Evolutionary conservation across 92 coral and sea anemone species (phyloP).

Genomic region (Phymanthus crucifer): DNA sequence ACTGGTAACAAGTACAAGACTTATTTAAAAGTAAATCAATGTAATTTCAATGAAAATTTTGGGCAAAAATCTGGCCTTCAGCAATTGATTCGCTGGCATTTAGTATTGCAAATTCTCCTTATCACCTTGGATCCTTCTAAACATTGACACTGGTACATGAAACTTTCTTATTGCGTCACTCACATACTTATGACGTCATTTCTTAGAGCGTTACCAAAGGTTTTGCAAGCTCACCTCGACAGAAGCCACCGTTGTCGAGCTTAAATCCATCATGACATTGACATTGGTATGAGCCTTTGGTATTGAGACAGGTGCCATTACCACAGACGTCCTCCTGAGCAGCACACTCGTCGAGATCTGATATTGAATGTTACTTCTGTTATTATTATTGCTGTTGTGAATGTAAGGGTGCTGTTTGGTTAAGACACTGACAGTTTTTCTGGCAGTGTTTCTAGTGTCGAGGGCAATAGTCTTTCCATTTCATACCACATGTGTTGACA

Average conservation of each 20-base stretch:
- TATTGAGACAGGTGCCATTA: slow-evolving; percentile 90
- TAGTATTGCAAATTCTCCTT: no score
- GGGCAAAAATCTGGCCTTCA: no score
- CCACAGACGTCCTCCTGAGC: slow-evolving; percentile 78
- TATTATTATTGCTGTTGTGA: no score
- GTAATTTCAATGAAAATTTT: no score
- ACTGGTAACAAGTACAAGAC: background rate
- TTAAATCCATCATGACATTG: slow-evolving; percentile 74
- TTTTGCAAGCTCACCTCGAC: slow-evolving; percentile 50
- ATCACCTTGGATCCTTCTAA: no score
- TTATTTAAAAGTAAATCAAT: no score
- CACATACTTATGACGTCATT: background rate
- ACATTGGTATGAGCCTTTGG: slow-evolving; percentile 76
- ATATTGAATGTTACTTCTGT: background rate
- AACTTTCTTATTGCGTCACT: background rate
- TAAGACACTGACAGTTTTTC: background rate
- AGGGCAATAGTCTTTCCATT: no score
- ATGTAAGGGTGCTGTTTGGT: no score
- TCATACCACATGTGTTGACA: no score
- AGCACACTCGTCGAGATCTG: slow-evolving; percentile 83
- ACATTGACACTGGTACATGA: no score
- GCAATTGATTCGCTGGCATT: no score
- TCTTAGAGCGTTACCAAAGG: background rate
- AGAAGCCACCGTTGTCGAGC: slow-evolving; percentile 59
- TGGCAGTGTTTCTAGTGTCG: no score